Conservation (phyloP, 2,888 invertebrate genomes). For the Leptopilina myrica region DNA sequence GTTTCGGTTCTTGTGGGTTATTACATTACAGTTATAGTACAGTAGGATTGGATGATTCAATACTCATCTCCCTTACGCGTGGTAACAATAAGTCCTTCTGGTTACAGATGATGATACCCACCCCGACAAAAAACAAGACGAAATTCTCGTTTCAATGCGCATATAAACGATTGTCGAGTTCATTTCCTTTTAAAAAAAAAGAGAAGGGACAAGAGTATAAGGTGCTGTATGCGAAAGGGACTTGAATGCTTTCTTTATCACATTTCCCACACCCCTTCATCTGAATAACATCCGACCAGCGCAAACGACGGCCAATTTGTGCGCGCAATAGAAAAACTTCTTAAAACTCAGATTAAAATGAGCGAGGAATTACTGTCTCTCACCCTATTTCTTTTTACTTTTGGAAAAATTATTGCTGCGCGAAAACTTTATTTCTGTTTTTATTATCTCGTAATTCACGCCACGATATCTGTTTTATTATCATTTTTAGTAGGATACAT, state of each 20-base stretch:
- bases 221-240: slow-evolving; percentile 19
- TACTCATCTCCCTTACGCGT: background rate
- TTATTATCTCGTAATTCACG: background rate
- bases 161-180: slow-evolving; percentile 37
- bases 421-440: slow-evolving; percentile 65
- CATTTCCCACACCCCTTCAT: background rate
- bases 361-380: slow-evolving; percentile 54
- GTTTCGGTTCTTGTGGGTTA: slow-evolving; percentile 63
- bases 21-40: slow-evolving; percentile 65
- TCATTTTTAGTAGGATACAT: background rate
- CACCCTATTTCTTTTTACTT: slow-evolving; percentile 47
- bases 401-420: slow-evolving; percentile 62
- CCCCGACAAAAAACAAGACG: slow-evolving; percentile 16
- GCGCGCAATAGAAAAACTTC: slow-evolving; percentile 63
- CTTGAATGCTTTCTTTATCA: slow-evolving; percentile 32
- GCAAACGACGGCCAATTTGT: slow-evolving; percentile 74
- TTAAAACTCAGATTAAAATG: slow-evolving; percentile 74
- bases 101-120: slow-evolving; percentile 8
- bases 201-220: no score
- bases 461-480: background rate
- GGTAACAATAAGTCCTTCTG: slow-evolving; percentile 6
- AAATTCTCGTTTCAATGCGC: slow-evolving; percentile 36
- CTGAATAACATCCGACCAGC: slow-evolving; percentile 54
- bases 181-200: background rate
- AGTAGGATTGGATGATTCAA: slow-evolving; percentile 32